Evolutionary conservation across 1,140 invertebrate species (phyloP), one percentile per base, ranked within the genome.

Genomic region (Andricus grossulariae): DNA sequence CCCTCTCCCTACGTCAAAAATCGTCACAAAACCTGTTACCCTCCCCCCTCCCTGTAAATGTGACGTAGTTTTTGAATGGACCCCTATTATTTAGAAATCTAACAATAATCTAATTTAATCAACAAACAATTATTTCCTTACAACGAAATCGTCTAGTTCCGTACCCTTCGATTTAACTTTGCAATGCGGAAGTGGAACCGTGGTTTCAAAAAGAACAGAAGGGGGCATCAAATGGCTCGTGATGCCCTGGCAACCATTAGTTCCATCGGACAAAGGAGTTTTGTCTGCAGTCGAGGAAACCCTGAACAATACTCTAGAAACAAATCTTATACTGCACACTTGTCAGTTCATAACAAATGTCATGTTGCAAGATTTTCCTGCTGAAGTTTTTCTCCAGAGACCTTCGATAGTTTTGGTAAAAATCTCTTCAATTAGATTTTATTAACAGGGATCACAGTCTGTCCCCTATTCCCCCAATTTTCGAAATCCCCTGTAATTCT

Each of bases 381-480:
- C 93, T 18, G 94, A 95, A 89, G 93, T 95, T 82, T 95, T 95
- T 88, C 89, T 95, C 32, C 94, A 95, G 81, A 92, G 94, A 82
- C 94, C 94, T 25, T 82, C 89, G 60, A 94, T 94, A 76, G 82
- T 95, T 49, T 89, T 90, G 85, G 94, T 94, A 92, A 86, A 73
- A 32, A 32, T 3, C 0, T 32, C 4, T 32, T 32, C 2, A 32
- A 3, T 32, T 32, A 5, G 25, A 32, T 32, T 5, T 32, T 32
- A 32, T 32, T 32, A 32, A 32, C 25, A 32, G 25, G 25, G 4
- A 32, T 32, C 25, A 32, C 25, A 32, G 25, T 32, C 4, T 5
- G 2, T 32, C 25, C 2, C 25, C 25, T 32, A 3, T 32, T 32
- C 25, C 4, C 25, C 25, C 25, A 32, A 32, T 32, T 32, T 32